These are phyloP conservation scores for Abrostola triplasia DNA, from an alignment of 2,888 invertebrate genomes.

Conservation along the genomic window DNA sequence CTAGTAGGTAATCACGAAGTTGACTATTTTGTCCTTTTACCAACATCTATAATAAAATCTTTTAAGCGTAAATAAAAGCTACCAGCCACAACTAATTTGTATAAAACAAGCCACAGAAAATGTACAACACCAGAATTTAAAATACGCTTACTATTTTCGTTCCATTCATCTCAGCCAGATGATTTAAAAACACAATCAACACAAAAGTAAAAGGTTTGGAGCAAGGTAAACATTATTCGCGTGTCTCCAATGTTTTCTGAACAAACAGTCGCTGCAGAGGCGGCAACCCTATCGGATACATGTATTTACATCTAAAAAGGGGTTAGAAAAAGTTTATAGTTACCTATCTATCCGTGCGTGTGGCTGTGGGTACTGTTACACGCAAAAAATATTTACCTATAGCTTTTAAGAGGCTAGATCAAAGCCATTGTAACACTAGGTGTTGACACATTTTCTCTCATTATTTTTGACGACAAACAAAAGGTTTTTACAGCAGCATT, in stretches of 20 bases:
- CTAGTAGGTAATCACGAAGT: too few relatives aligned
- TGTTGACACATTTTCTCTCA: too few relatives aligned
- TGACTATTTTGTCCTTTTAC: too few relatives aligned
- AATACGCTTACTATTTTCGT: slow-evolving; percentile 31
- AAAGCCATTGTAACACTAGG: too few relatives aligned
- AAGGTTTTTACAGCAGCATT: too few relatives aligned
- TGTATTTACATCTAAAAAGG: slow-evolving; percentile 74
- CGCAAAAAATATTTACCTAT: too few relatives aligned
- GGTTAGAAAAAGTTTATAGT: slow-evolving; percentile 64
- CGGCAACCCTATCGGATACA: slow-evolving; percentile 63
- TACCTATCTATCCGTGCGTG: slow-evolving; percentile 4
- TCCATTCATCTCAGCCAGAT: slow-evolving; percentile 62
- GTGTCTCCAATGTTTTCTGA: slow-evolving; percentile 61
- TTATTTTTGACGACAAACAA: too few relatives aligned
- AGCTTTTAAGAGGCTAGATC: too few relatives aligned
- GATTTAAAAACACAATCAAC: slow-evolving; percentile 75
- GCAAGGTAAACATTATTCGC: slow-evolving; percentile 55
- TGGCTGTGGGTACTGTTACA: neutral
- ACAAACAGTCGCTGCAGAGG: slow-evolving; percentile 54
- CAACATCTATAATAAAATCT: too few relatives aligned
- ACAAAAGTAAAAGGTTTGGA: slow-evolving; percentile 65
- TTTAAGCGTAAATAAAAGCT: too few relatives aligned
- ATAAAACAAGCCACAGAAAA: neutral
- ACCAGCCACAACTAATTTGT: too few relatives aligned
- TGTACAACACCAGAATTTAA: slow-evolving; percentile 27